phyloP scores from a whole-genome alignment of 2,888 invertebrate genomes.

The Archips xylosteana region DNA sequence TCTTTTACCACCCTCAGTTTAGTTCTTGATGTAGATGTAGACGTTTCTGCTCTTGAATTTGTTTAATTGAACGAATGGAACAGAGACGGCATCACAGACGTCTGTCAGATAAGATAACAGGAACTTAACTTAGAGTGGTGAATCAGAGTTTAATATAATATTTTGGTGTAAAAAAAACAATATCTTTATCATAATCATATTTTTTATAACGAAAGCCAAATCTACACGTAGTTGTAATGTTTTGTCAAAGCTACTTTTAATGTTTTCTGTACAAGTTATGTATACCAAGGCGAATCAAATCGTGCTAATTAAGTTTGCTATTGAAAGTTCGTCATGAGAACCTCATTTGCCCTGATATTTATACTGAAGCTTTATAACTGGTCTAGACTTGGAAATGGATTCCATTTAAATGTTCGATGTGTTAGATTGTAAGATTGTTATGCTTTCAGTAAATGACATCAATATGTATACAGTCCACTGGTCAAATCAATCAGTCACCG shows the following conservation, averaged over 20 bases:
- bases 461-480: background rate
- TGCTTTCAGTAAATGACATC: too few species aligned
- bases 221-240: background rate
- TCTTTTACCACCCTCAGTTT: too few species aligned
- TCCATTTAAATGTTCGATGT: background rate
- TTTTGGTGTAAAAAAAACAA: background rate
- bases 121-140: too few species aligned
- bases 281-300: background rate
- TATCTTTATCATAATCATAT: background rate
- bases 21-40: too few species aligned
- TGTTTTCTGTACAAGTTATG: background rate
- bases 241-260: background rate
- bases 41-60: too few species aligned
- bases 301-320: background rate
- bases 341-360: background rate
- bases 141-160: background rate
- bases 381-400: background rate
- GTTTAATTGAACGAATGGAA: too few species aligned
- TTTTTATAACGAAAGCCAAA: background rate
- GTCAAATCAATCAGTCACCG: too few species aligned
- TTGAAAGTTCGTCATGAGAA: background rate
- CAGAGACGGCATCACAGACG: too few species aligned
- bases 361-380: background rate
- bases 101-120: too few species aligned
- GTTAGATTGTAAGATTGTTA: background rate